Evolutionary conservation across 30 jellyfish, hydroid and myxozoan genomes (phyloP).

Genomic region (Morbakka virulenta): DNA sequence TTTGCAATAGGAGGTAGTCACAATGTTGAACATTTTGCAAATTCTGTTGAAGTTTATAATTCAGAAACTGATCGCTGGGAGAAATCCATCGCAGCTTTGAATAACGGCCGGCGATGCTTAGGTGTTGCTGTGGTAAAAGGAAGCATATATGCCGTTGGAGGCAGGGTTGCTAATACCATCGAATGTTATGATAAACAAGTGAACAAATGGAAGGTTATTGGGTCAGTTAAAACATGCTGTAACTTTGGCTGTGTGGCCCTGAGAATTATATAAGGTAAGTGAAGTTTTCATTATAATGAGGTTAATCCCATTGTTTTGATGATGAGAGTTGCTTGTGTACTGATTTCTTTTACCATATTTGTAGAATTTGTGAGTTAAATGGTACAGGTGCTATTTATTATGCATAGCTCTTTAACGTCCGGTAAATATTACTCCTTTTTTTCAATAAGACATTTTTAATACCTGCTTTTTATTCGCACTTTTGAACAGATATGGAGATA

Average conservation of each 20-base stretch:
- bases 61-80: constrained; percentile 74
- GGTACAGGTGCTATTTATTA: too few relatives aligned
- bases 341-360: too few relatives aligned
- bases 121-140: constrained; percentile 97
- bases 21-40: constrained; percentile 86
- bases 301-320: too few relatives aligned
- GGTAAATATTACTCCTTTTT: too few relatives aligned
- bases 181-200: constrained; percentile 74
- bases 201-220: constrained; percentile 80
- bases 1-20: constrained; percentile 98
- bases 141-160: constrained; percentile 91
- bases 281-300: too few relatives aligned
- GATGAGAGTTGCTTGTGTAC: too few relatives aligned
- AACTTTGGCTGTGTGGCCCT: constrained; percentile 98
- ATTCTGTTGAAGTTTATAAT: constrained; percentile 87
- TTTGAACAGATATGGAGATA: too few relatives aligned
- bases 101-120: constrained; percentile 84
- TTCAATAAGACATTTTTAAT: too few relatives aligned
- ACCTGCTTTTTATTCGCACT: too few relatives aligned
- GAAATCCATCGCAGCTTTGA: constrained; percentile 67
- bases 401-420: too few relatives aligned
- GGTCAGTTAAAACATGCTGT: constrained; percentile 91
- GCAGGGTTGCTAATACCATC: constrained; percentile 90
- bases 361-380: too few relatives aligned
- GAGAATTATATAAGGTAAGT: constrained; percentile 41